A percentile compares a stretch with the other conserved stretches of the same genome.
Evolutionary conservation across 2,888 invertebrate species (phyloP).

Genomic region (Oxycera nigricornis): DNA sequence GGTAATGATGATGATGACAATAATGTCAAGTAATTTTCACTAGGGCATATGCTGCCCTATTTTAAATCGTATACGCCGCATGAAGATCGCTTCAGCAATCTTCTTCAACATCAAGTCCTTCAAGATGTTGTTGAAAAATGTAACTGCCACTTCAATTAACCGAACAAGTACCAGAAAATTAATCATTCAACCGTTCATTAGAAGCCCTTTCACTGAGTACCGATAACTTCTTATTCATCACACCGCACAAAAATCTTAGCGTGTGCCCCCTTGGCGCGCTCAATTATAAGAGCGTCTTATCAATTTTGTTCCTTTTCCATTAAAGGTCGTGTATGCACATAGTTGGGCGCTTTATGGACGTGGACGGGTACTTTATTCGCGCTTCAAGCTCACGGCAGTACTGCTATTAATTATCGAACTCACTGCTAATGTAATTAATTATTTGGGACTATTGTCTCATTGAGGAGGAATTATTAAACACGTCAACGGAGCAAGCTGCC

Average conservation of each 20-base stretch:
- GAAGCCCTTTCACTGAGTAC: conserved; percentile 21
- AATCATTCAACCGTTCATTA: conserved; percentile 40
- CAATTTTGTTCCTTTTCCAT: not conserved
- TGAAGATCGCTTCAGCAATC: not conserved
- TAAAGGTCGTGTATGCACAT: not conserved
- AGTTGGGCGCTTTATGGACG: conserved; percentile 18
- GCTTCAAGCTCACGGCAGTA: conserved; percentile 9
- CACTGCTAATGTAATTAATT: conserved; percentile 34
- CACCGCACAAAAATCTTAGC: not conserved
- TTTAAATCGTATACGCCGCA: not conserved
- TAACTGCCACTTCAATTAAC: conserved; percentile 32
- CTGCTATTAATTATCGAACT: conserved; percentile 38
- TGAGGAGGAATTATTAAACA: conserved; percentile 34
- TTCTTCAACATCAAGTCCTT: not conserved
- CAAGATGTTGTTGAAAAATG: not conserved
- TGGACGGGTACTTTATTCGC: conserved; percentile 10
- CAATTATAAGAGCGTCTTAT: conserved; percentile 7
- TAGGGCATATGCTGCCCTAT: not conserved
- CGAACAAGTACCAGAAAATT: conserved; percentile 27
- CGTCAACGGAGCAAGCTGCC: conserved; percentile 27
- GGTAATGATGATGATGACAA: not conserved
- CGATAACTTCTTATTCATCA: conserved; percentile 35
- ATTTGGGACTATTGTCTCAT: conserved; percentile 37
- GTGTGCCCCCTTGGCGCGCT: not conserved
- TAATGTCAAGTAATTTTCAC: conserved; percentile 8